Evolutionary conservation across 2,888 invertebrate species (phyloP), one percentile per base, ranked within the genome.

Genomic region (Gibbula magus): DNA sequence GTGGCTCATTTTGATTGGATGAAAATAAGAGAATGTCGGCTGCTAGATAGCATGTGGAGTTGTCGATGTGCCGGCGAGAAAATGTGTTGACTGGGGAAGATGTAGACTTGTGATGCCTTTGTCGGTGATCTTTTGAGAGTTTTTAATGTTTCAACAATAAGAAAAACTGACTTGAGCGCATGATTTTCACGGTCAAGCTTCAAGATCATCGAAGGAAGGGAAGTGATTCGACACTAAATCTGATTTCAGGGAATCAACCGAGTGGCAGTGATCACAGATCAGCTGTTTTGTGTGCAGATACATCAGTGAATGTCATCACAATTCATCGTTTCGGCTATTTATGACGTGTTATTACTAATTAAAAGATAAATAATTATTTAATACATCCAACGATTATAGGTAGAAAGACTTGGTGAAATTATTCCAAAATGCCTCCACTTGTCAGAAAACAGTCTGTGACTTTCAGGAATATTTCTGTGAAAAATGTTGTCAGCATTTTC

Each of bases 1-100:
- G 84, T 84, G 84, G 81, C 84, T 52, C 32, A 56, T 39, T 73
- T 70, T 77, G 74, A 84, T 84, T 84, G 84, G 84, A 52, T 75
- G 80, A 82, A 77, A 82, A 74, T 78, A 61, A 53, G 32, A 20
- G 35, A 53, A 35, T 52, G 75, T 54, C 53, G 75, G 54, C 53
- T 75, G 52, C 53, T 53, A 54, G 35, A 53, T 25, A 32, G 16
- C 75, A 54, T 75, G 75, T 75, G 54, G 25, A 20, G 22, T 39
- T 51, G 25, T 51, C 16, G 39, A 25, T 20, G 39, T 74, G 20
- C 29, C 61, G 29, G 61, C 29, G 16, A 61, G 29, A 25, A 61
- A 61, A 61, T 61, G 29, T 25, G 61, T 25, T 25, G 25, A 25
- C 25, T 61, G 16, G 29, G 16, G 29, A 25, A 25, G 10, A 29